Evolutionary conservation across 2,888 invertebrate species (phyloP).

Genomic region (Neuroscelio doddi): DNA sequence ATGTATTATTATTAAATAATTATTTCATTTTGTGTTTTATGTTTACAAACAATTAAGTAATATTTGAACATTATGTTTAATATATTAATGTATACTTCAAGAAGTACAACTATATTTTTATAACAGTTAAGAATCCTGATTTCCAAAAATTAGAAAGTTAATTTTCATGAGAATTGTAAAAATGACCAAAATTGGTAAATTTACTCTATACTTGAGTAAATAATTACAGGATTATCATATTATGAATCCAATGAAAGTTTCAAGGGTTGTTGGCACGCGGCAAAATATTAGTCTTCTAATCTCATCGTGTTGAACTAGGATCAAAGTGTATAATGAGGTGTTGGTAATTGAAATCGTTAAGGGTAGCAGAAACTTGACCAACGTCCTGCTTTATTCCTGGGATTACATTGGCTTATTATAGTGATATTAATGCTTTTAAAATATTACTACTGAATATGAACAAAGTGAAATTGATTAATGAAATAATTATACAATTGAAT

Average conservation of each 20-base stretch:
- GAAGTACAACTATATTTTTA: too few species aligned
- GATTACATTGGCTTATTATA: conserved; percentile 32
- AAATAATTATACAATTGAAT: too few species aligned
- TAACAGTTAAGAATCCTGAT: too few species aligned
- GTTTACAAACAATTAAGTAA: too few species aligned
- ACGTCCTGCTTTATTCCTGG: conserved; percentile 18
- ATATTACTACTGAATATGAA: background rate
- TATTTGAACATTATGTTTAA: too few species aligned
- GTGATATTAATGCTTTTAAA: conserved; percentile 9
- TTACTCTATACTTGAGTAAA: conserved; percentile 1
- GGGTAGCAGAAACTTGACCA: conserved; percentile 31
- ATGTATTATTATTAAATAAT: too few species aligned
- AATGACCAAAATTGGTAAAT: too few species aligned
- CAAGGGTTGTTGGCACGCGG: conserved; percentile 4
- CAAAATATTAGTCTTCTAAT: conserved; percentile 4
- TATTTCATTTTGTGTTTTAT: too few species aligned
- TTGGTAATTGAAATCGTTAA: conserved; percentile 69
- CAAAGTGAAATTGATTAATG: too few species aligned
- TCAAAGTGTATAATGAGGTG: conserved; percentile 67
- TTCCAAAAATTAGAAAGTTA: too few species aligned
- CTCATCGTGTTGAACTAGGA: conserved; percentile 58
- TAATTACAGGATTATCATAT: conserved; percentile 5
- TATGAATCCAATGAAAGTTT: background rate
- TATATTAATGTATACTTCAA: too few species aligned
- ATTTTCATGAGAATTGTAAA: too few species aligned